phyloP scores from a whole-genome alignment of 2,888 invertebrate species.

The Ceriagrion tenellum region DNA sequence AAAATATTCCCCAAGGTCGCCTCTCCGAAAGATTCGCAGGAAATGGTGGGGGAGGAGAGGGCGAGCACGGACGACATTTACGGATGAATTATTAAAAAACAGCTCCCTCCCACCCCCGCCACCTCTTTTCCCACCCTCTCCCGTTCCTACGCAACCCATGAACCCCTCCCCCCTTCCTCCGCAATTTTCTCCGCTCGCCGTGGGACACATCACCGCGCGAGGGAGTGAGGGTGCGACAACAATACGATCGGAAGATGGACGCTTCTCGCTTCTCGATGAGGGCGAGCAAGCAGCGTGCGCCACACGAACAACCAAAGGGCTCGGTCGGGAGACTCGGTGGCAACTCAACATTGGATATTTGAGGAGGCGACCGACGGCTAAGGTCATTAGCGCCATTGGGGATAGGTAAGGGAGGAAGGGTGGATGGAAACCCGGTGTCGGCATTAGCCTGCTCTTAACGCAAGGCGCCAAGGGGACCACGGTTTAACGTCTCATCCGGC shows the following conservation, averaged over 20 bases:
- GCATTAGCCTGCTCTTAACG: too few species aligned
- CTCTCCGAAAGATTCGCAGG: background rate
- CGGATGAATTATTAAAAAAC: conserved; percentile 17
- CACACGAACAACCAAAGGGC: too few species aligned
- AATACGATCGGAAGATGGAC: background rate
- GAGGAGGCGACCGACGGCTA: too few species aligned
- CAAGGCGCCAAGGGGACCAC: too few species aligned
- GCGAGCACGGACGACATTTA: background rate
- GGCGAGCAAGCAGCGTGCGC: too few species aligned
- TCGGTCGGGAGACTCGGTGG: too few species aligned
- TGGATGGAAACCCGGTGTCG: too few species aligned
- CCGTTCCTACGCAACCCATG: background rate
- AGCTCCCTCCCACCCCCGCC: background rate
- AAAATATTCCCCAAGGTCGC: conserved; percentile 8
- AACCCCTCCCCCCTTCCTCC: background rate
- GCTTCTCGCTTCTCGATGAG: background rate
- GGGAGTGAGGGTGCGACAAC: background rate
- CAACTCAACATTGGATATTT: too few species aligned
- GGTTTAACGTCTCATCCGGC: too few species aligned
- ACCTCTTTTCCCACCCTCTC: background rate
- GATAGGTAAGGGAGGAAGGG: too few species aligned
- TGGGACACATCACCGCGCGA: background rate
- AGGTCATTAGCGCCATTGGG: too few species aligned
- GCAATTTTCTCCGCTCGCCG: background rate
- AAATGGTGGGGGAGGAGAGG: background rate